Evolutionary conservation across 2,113 vertebrate genomes (phyloP).

Genomic region (Entelurus aequoreus): DNA sequence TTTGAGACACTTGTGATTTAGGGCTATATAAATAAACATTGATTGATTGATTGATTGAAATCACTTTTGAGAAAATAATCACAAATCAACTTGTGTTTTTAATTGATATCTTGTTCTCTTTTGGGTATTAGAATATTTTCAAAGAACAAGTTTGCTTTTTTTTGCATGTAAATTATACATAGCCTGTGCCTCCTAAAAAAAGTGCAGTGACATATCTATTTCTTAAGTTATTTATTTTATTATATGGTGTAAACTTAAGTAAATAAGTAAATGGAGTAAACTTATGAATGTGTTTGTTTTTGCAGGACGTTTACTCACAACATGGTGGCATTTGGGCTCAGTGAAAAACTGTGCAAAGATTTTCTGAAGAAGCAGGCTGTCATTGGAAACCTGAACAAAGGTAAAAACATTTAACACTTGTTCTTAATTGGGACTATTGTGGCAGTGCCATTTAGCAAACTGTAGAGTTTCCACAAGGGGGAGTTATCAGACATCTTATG

Average conservation of each 20-base stretch:
- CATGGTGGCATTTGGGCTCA: slow-evolving; percentile 94
- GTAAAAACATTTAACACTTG: slow-evolving; percentile 53
- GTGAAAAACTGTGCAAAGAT: slow-evolving; percentile 88
- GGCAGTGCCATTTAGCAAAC: neutral
- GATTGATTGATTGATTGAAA: too few relatives aligned
- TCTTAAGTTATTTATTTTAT: neutral
- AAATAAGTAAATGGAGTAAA: too few relatives aligned
- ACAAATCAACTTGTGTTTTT: too few relatives aligned
- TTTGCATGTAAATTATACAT: too few relatives aligned
- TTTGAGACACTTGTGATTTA: too few relatives aligned
- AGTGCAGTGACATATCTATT: too few relatives aligned
- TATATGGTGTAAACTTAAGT: neutral
- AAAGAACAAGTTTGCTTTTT: too few relatives aligned
- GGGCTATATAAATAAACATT: too few relatives aligned
- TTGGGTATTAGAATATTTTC: too few relatives aligned
- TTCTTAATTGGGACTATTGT: neutral
- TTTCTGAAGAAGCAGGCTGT: slow-evolving; percentile 96
- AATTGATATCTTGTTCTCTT: too few relatives aligned
- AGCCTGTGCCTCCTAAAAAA: too few relatives aligned
- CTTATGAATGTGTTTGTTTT: neutral
- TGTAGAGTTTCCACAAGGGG: neutral
- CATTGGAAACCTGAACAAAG: slow-evolving; percentile 92
- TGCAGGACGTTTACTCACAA: slow-evolving; percentile 94
- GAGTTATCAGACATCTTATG: neutral
- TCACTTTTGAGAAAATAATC: too few relatives aligned